These are phyloP conservation scores for Lynx canadensis DNA, from an alignment of 2,113 vertebrate genomes.

Conservation along the genomic window DNA sequence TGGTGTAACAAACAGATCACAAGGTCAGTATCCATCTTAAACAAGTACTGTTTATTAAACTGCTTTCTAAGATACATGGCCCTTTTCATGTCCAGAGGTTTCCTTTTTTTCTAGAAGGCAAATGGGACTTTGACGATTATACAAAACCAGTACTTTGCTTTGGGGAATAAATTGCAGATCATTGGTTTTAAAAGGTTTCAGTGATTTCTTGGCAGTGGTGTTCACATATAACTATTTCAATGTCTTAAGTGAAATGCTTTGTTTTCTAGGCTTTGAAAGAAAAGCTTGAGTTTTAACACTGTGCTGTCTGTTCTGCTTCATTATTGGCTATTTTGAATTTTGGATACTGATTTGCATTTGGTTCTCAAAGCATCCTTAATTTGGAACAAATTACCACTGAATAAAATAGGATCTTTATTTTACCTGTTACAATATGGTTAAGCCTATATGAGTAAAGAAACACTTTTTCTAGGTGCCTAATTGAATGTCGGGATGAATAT, in stretches of 20 bases:
- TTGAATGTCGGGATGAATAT: slow-evolving; percentile 98
- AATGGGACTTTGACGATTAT: neutral
- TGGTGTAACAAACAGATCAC: slow-evolving; percentile 99
- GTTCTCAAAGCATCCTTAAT: neutral
- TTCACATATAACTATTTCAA: slow-evolving; percentile 7
- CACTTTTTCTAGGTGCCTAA: slow-evolving; percentile 92
- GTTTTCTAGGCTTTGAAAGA: neutral
- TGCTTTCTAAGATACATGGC: neutral
- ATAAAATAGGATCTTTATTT: neutral
- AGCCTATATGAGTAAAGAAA: slow-evolving; percentile 82
- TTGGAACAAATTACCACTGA: neutral
- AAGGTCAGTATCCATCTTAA: slow-evolving; percentile 86
- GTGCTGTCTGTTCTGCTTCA: neutral
- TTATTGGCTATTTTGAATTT: slow-evolving; percentile 28
- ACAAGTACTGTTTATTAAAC: neutral
- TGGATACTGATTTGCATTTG: neutral
- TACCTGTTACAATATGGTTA: neutral
- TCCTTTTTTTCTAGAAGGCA: neutral
- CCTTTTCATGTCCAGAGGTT: neutral
- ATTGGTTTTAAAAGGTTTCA: slow-evolving; percentile 24
- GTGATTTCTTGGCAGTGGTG: neutral
- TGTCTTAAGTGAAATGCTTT: slow-evolving; percentile 38
- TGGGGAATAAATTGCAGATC: neutral
- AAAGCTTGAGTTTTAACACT: neutral
- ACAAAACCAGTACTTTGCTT: neutral